Base-by-base conservation (phyloP, 2,888 invertebrate species). In the Xiphydria camelus region DNA sequence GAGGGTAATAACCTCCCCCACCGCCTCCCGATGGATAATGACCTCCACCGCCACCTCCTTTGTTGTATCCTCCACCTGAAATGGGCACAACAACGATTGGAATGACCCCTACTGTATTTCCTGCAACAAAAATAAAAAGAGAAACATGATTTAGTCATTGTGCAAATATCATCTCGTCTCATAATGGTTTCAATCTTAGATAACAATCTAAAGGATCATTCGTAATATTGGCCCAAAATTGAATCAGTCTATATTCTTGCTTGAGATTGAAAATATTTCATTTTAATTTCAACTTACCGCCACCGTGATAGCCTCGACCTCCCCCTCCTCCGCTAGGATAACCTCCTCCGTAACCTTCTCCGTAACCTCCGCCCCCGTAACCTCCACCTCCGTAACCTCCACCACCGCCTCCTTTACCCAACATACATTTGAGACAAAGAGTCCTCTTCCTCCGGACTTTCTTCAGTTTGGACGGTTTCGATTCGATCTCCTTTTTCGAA, bases 371-470 rank as follows among this genome's bases (percentile, higher is more conserved):
- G 4, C 44, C 43, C 5, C 45, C 51, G 20, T 32, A 39, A 18
- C 47, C 47, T 12, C 51, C 55, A 25, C 49, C 45, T 9, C 54
- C 55, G 32, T 39, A 44, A 4, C 58, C 55, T 3, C 54, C 55
- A 2, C 51, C 51, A 0, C 47, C 46, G 1, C n/a, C 51, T 10
- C 47, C 48, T 2, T 51, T 52, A 12, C 47, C 46, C 29, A 14
- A 14, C 38, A 58, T 55, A 39, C 73, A 71, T 38, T 62, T 66
- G 2, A 64, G 19, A 25, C 68, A 70, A 4, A 55, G 38, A 5
- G 64, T 53, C 17, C 74, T 61, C 48, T 57, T 70, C 36, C 56
- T 65, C 35, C 75, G 68, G 1, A 62, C 32, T 45, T 63, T 68
- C 37, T 45, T 59, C 20, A 62, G 18, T 44, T 34, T 26, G 9